Percentiles rank a stretch among this genome's conserved stretches.
phyloP scores from a whole-genome alignment of 1,140 invertebrate genomes.

The Calosoma granatense region DNA sequence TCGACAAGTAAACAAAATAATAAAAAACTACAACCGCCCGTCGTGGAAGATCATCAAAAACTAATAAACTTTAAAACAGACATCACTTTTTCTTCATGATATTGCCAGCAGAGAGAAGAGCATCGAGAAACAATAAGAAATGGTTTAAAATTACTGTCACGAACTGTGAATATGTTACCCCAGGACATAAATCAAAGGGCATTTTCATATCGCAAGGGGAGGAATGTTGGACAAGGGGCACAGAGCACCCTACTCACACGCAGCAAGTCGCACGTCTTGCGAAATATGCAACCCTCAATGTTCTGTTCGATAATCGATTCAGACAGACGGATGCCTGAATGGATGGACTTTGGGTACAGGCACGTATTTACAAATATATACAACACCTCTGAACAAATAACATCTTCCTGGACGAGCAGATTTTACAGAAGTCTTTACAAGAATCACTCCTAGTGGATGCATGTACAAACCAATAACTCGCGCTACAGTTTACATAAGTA shows the following conservation, averaged over 20 bases:
- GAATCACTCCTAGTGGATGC: too few relatives aligned
- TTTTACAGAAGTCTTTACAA: too few relatives aligned
- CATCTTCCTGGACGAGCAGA: too few relatives aligned
- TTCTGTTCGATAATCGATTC: background rate
- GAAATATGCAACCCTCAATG: background rate
- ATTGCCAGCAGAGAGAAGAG: background rate
- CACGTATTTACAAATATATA: too few relatives aligned
- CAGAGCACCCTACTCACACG: background rate
- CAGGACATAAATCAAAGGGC: background rate
- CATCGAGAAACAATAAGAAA: background rate
- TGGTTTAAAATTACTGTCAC: constrained; percentile 7
- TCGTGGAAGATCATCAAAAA: background rate
- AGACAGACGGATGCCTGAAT: too few relatives aligned
- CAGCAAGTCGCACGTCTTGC: background rate
- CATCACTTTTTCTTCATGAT: background rate
- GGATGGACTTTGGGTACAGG: background rate
- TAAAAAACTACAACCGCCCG: background rate
- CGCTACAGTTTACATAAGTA: too few relatives aligned
- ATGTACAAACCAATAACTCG: too few relatives aligned
- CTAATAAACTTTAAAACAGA: constrained; percentile 5
- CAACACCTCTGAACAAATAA: too few relatives aligned
- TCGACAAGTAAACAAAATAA: background rate
- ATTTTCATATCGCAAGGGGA: constrained; percentile 2
- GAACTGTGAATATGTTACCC: constrained; percentile 6
- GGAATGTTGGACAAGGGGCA: background rate